phyloP scores from a whole-genome alignment of 2,888 invertebrate species.

The Nemoura dubitans region DNA sequence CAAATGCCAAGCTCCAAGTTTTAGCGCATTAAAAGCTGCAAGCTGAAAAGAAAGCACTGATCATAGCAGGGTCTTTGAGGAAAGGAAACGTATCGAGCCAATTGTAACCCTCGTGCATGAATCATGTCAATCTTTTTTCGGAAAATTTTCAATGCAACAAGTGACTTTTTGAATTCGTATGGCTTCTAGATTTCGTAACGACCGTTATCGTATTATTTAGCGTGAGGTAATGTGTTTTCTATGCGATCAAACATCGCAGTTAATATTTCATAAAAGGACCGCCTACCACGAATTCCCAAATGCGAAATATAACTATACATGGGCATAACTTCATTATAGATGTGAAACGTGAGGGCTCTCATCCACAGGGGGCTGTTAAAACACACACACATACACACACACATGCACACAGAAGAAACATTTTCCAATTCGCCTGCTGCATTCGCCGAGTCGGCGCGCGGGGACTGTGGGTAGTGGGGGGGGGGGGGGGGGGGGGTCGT shows the following conservation, averaged over 20 bases:
- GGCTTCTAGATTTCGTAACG: background rate
- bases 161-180: background rate
- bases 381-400: background rate
- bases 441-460: background rate
- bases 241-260: background rate
- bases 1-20: background rate
- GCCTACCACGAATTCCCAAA: background rate
- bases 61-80: background rate
- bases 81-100: no score
- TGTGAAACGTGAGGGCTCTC: background rate
- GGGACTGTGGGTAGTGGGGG: no score
- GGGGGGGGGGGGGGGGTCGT: no score
- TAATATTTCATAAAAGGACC: background rate
- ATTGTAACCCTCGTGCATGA: no score
- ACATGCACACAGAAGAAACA: background rate
- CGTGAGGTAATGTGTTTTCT: background rate
- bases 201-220: background rate
- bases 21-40: background rate
- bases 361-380: background rate
- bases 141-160: background rate
- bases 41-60: background rate
- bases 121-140: background rate
- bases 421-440: background rate
- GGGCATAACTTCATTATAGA: slow-evolving; percentile 5
- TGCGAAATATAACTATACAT: background rate